These are phyloP conservation scores for Zonotrichia leucophrys DNA, from an alignment of 2,113 vertebrate species.

Conservation along the genomic window DNA sequence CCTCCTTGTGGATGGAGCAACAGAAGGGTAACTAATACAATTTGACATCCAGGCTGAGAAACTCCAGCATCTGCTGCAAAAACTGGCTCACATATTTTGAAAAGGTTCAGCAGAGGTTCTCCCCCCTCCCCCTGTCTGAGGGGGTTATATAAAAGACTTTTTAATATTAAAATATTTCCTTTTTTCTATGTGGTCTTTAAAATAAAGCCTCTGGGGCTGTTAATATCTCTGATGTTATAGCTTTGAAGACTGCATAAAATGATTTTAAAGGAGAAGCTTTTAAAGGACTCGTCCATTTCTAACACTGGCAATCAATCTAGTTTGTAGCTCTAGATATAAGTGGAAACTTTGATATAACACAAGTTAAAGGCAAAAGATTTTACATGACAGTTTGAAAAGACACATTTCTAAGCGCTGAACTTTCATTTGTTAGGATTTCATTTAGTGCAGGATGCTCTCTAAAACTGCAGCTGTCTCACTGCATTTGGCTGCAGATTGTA, in stretches of 20 bases:
- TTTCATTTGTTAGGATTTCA: slow-evolving; percentile 42
- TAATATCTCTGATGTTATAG: slow-evolving; percentile 50
- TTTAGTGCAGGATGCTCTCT: not conserved
- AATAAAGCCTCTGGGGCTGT: slow-evolving; percentile 48
- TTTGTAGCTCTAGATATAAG: slow-evolving; percentile 21
- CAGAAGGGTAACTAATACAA: not conserved
- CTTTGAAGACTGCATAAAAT: slow-evolving; percentile 56
- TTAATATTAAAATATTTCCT: slow-evolving; percentile 63
- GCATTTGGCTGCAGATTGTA: not conserved
- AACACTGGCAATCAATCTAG: slow-evolving; percentile 4
- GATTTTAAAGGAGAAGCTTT: slow-evolving; percentile 43
- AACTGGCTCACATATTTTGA: not conserved
- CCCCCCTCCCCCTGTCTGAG: not conserved
- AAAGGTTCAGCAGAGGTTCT: slow-evolving; percentile 15
- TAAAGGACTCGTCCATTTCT: slow-evolving; percentile 3
- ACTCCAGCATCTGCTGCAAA: not conserved
- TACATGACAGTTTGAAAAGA: slow-evolving; percentile 19
- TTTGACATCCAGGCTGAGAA: not conserved
- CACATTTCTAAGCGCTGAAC: not conserved
- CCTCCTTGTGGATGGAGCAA: not conserved
- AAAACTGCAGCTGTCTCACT: not conserved
- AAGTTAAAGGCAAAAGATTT: slow-evolving; percentile 40
- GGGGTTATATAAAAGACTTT: slow-evolving; percentile 20
- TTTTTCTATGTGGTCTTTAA: slow-evolving; percentile 53
- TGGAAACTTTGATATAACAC: slow-evolving; percentile 24